phyloP scores from a whole-genome alignment of 2,797 vertebrate species.

The Microhierax caerulescens region DNA sequence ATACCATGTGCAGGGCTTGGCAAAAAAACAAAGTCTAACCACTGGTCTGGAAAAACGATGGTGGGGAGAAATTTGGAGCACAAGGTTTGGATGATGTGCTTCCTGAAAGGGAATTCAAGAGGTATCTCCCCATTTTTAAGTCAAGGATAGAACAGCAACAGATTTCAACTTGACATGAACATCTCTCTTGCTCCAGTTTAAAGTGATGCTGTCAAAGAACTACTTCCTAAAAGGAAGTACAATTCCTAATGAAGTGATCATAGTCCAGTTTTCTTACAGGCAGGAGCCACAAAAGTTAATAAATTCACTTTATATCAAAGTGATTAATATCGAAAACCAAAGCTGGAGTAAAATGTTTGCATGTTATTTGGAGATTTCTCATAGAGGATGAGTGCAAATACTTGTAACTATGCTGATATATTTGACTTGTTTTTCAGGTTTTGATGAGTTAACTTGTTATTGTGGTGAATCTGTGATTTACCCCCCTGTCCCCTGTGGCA shows the following conservation, averaged over 20 bases:
- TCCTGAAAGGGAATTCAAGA: not conserved
- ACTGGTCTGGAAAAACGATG: not conserved
- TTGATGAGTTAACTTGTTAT: slow-evolving; percentile 95
- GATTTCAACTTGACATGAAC: not conserved
- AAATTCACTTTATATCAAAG: not conserved
- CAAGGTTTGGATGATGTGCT: not conserved
- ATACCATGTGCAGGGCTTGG: not conserved
- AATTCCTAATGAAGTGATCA: not conserved
- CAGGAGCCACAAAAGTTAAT: not conserved
- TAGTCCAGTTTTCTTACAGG: not conserved
- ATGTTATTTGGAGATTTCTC: not conserved
- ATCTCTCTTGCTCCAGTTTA: not conserved
- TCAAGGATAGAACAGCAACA: not conserved
- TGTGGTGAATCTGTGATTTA: slow-evolving; percentile 92
- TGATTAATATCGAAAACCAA: not conserved
- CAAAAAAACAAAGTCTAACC: not conserved
- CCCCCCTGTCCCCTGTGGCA: slow-evolving; percentile 94
- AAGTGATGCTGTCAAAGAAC: not conserved
- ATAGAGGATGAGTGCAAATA: not conserved
- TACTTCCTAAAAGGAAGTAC: not conserved
- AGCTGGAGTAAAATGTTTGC: not conserved
- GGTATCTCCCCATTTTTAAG: not conserved
- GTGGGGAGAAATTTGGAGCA: rapidly evolving
- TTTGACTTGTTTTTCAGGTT: slow-evolving; percentile 79
- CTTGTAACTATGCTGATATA: not conserved